Evolutionary conservation across 2,888 invertebrate genomes (phyloP), one percentile per base, ranked within the genome.

Genomic region (Chrysopilus asiliformis): DNA sequence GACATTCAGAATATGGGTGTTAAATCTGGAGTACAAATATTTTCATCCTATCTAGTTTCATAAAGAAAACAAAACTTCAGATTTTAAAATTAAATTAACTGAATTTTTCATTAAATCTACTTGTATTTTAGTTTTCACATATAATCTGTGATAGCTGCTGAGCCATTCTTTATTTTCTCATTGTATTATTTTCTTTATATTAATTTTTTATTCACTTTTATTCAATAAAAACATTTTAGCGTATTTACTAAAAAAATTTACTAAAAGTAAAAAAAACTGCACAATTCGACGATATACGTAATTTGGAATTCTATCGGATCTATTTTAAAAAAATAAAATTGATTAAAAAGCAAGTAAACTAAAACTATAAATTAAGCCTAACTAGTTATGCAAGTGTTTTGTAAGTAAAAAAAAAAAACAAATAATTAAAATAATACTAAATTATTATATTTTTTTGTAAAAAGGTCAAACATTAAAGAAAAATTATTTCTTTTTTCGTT

Each of bases 201-300:
- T n/a, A 27, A 6, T 13, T 27, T n/a, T 29, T 29, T 16, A 29
- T 29, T 31, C 18, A 12, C 27, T 2, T 12, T 31, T 10, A 6
- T 31, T 31, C 13, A 10, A 16, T 10, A 12, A 31, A 18, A 31
- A 17, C n/a, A 5, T 18, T 12, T 8, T 8, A 10, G n/a, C 17
- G 2, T 18, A 12, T 16, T 9, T n/a, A 17, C n/a, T n/a, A 31
- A 31, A 17, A 14, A 31, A 31, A 18, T 18, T 31, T 5, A 18
- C 10, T 5, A 9, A 31, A 31, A 31, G 4, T 12, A 31, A 37
- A 19, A 28, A 32, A 32, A 27, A 19, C 19, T 29, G 28, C 35
- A 32, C 27, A 32, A 32, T 34, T 39, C 33, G 36, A 48, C 47
- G 48, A 48, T 48, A 48, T 48, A 48, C 48, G 48, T 48, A 48